phyloP scores from a whole-genome alignment of 2,113 vertebrate genomes.

The Artemisiospiza belli region DNA sequence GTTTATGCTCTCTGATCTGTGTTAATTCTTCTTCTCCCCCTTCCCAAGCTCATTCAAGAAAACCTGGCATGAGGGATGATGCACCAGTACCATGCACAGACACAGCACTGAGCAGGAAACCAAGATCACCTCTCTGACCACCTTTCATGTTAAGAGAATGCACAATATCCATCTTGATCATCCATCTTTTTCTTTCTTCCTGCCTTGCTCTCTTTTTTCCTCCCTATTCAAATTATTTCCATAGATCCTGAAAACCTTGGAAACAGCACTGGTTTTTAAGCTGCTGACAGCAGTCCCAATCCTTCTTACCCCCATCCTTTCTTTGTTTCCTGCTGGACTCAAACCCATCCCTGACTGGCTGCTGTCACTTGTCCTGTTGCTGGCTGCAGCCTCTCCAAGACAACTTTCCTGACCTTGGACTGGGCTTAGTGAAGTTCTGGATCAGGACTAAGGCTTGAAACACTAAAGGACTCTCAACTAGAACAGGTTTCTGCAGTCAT shows the following conservation, averaged over 20 bases:
- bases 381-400: background rate
- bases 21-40: background rate
- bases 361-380: background rate
- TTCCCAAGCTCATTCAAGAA: background rate
- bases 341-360: background rate
- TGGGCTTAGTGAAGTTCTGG: background rate
- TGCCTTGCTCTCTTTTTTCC: background rate
- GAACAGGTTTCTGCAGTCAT: background rate
- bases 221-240: background rate
- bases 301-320: background rate
- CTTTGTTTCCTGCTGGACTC: background rate
- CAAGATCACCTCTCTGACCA: background rate
- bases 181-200: background rate
- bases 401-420: background rate
- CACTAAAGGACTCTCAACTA: rapidly evolving
- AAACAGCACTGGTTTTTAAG: background rate
- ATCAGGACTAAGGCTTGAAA: background rate
- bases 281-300: background rate
- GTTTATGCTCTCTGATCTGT: background rate
- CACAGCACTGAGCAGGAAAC: background rate
- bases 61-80: background rate
- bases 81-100: background rate
- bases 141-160: background rate
- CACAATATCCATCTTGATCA: background rate
- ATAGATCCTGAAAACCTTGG: background rate